Base-by-base conservation (phyloP, 2,888 invertebrate species). In the Gortyna flavago region DNA sequence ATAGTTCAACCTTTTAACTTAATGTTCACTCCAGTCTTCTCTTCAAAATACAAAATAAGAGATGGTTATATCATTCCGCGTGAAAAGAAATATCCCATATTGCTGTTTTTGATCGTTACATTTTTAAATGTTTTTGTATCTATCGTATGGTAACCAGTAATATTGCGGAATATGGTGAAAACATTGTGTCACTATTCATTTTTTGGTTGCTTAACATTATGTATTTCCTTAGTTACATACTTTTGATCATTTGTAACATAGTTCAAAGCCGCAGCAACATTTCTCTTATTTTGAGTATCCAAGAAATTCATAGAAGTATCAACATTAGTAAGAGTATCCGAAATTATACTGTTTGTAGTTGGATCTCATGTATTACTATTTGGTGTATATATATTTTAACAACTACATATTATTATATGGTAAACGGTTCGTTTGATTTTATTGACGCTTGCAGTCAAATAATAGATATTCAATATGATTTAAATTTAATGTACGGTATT, bases 21-120 rank as follows among this genome's bases (percentile, higher is more conserved):
- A 25, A 21, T 75, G 7, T 65, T 76, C 7, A 25, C 57, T 18
- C 0, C 57, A 35, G 29, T 75, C 13, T 25, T 54, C 0, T 38
- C 29, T 18, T 57, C 65, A 2, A 76, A 78, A 64, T 78, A 62
- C 38, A 78, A 78, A 80, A 71, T 78, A 11, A 65, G 35, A 38
- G 16, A 64, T 0, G 2, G 11, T 21, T 48, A n/a, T n/a, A 79
- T 79, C 18, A 57, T 25, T 29, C 25, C 25, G 0, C 32, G 54
- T 48, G 64, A 78, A 18, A 78, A 71, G 8, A 78, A 80, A 3
- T 80, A 62, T 64, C 64, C 3, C 0, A n/a, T 79, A 18, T 3
- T 67, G 0, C 0, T 51, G 0, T 67, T 41, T 6, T 18, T 41
- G 0, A 11, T 16, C 7, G 0, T 51, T 38, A 32, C 16, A 9